Base-by-base conservation (phyloP, 92 coral and sea anemone species). In the Epizoanthus illoricatus region DNA sequence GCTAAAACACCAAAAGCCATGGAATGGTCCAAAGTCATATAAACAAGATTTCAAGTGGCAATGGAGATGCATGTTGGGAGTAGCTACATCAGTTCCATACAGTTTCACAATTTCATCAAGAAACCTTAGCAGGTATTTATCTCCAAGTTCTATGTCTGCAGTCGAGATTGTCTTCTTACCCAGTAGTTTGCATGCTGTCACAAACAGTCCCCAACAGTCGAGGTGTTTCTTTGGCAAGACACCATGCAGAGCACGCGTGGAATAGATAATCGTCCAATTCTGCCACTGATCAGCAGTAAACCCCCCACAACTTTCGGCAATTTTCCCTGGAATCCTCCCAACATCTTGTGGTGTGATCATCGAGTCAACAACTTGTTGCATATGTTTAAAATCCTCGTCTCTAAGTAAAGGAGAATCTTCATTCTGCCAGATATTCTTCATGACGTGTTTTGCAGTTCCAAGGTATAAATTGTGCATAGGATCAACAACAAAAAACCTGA, bases 201-300 rank as follows among this genome's bases (percentile, higher is more conserved):
- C 88, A 79, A 91, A 85, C 23, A 61, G 40, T 9, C 73, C 67
- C 92, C 91, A 92, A 81, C 91, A 86, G 18, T 86, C 74, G 2
- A 86, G 85, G 76, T 92, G 91, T 16, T 84, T 40, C n/a, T 84
- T 81, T 16, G 90, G 85, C 45, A 91, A 73, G 65, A 91, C 49
- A 55, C 85, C 92, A 3, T 91, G 79, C 3, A 89, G 74, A 8
- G 92, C 90, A 86, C 41, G 69, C 61, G 81, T 62, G 5, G 94
- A 87, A 59, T 80, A 90, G 0, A 90, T 63, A 40, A 33, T 61
- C 23, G 87, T 87, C 94, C 94, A 90, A 55, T 79, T 88, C 84
- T 90, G 81, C 94, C 90, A 91, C 74, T 91, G 94, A 20, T 88
- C 92, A 8, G 92, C 94, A 0, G 90, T 91, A 65, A 88, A 91